Evolutionary conservation across 1,140 invertebrate genomes (phyloP), one percentile per base, ranked within the genome.

Genomic region (Drosophila sucinea): DNA sequence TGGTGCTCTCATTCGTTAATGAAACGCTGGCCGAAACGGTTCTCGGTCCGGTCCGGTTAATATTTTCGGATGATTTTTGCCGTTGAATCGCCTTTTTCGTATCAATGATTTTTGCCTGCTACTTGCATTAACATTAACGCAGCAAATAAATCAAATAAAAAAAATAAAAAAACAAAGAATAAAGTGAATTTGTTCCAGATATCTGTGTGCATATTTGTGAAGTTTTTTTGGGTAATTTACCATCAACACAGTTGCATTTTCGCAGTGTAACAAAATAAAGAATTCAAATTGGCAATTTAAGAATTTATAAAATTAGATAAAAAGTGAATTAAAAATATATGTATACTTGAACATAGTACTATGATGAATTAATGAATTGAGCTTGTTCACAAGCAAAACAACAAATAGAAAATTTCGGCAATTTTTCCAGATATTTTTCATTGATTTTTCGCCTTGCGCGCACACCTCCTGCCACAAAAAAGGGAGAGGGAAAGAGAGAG

Each of bases 401-500:
- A 69, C 70, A 76, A 79, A 65, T 68, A 57, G n/a, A 60, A 77
- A 67, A 73, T 83, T 86, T 79, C 62, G 80, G 70, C 62, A 89
- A 70, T 79, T 87, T 86, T 87, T 89, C 44, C 80, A 83, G 69
- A 87, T 87, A 87, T 89, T 83, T 86, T 87, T 87, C 83, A 87
- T 87, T 87, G 83, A 87, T 87, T 87, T 87, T 87, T 87, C 83
- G 74, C 67, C 79, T 87, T 79, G 75, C 82, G 81, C 80, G 79
- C 44, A 79, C 77, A 62, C 72, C 68, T 82, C 67, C 67, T 66
- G 67, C 47, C 27, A 62, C 64, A 51, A 54, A 57, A 38, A 27
- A 55, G 25, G 67, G 57, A 44, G 65, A 57, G 62, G 65, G 73
- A 27, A 32, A 44, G 38, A 64, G 68, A 57, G 41, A 55, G 35